Conservation (phyloP, 2,888 invertebrate species). For the Chaitophorus viminalis region DNA sequence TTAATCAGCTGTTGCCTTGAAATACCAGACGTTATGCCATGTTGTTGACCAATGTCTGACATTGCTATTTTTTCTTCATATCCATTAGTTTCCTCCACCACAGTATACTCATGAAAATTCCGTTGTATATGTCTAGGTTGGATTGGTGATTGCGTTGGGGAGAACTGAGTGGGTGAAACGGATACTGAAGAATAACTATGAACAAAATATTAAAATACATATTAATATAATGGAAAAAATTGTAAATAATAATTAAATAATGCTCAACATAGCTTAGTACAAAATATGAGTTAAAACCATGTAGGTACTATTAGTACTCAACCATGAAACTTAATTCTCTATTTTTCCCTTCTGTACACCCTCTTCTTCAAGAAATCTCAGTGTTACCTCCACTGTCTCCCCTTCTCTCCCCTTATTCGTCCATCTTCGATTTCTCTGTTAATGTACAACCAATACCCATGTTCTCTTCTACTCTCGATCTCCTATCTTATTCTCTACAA, state of each 20-base stretch:
- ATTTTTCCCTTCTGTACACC: no score
- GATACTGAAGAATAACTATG: slow-evolving; percentile 76
- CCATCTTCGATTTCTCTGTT: no score
- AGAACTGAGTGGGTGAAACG: slow-evolving; percentile 73
- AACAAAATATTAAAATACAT: slow-evolving; percentile 44
- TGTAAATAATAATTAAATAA: not conserved
- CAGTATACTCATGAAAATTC: slow-evolving; percentile 57
- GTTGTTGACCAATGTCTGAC: slow-evolving; percentile 66
- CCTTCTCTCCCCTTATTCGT: no score
- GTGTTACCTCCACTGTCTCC: no score
- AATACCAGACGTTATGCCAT: slow-evolving; percentile 76
- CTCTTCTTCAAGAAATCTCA: no score
- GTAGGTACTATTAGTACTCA: no score
- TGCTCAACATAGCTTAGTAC: no score
- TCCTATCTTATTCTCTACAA: no score
- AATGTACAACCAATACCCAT: no score
- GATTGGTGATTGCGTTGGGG: slow-evolving; percentile 89
- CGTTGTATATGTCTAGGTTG: slow-evolving; percentile 69
- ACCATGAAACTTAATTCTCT: no score
- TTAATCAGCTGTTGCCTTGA: slow-evolving; percentile 89
- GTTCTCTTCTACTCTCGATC: no score
- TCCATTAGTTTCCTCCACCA: slow-evolving; percentile 61
- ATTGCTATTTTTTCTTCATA: slow-evolving; percentile 66
- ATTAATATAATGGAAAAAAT: not conserved
- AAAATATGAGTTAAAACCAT: no score